Base-by-base conservation (phyloP, 2,113 vertebrate species). In the Colistium nudipinnis region DNA sequence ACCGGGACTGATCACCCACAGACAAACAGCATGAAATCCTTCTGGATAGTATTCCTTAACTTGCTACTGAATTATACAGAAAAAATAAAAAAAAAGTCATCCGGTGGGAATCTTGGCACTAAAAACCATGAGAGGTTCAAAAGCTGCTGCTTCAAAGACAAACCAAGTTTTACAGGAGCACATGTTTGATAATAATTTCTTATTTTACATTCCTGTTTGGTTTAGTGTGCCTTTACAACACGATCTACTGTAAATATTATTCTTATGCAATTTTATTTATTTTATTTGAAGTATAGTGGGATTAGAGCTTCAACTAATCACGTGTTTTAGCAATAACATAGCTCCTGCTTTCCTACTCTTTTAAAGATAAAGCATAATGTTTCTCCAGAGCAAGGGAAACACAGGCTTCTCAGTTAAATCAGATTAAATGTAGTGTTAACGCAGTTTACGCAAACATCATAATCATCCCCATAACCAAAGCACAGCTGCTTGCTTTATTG, bases 181-280 rank as follows among this genome's bases (percentile, higher is more conserved):
- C 13, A 13, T 39, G 41, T 75, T 48, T 11, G 45, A 52, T 49
- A 47, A 17, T 41, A 70, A 52, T 22, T 24, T 44, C 43, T 30
- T 54, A 49, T 62, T 39, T 68, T 45, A 72, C 74, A 72, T 70
- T 81, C 78, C 64, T 59, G 51, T 67, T 68, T 65, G 20, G 25
- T 70, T 77, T 61, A 16, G 27, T 73, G 7, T 7, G 51, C 43
- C 35, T 62, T 57, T 6, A 68, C 48, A 47, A 27, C 49, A 73
- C 19, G 61, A 1, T 1, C 33, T 27, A 53, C 51, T 61, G 33
- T 76, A 19, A 68, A 19, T 36, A 68, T 48, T 54, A 70, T 24
- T 38, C 51, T 70, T 70, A 77, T 73, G 66, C 72, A 85, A 57
- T 65, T 36, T 61, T n/a, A 64, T 51, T 2, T 28, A 25, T 38